These are phyloP conservation scores for Eulemur macaco DNA, from an alignment of 2,113 vertebrate genomes.

Conservation along the genomic window DNA sequence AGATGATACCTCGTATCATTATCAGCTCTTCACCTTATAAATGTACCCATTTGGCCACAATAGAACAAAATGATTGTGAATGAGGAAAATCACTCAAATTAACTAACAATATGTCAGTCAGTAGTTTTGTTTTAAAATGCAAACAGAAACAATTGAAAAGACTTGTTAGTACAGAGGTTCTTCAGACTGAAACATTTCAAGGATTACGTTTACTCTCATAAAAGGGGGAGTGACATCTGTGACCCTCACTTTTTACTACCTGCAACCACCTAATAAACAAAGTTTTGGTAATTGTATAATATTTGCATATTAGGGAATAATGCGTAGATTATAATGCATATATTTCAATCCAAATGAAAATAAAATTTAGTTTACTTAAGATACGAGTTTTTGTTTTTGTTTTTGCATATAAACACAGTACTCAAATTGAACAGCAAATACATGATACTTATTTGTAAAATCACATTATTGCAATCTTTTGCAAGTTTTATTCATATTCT, in stretches of 20 bases:
- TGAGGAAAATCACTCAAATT: slow-evolving; percentile 3
- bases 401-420: background rate
- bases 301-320: background rate
- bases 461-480: background rate
- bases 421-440: background rate
- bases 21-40: slow-evolving; percentile 28
- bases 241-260: background rate
- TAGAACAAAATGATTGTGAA: slow-evolving; percentile 11
- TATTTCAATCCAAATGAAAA: background rate
- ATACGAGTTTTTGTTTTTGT: background rate
- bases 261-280: background rate
- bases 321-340: background rate
- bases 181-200: background rate
- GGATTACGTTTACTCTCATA: background rate
- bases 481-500: slow-evolving; percentile 23
- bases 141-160: background rate
- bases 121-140: background rate
- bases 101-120: background rate
- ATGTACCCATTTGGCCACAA: slow-evolving; percentile 31
- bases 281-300: background rate
- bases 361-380: background rate
- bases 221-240: background rate
- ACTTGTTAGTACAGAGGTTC: background rate
- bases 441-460: background rate
- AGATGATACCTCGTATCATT: slow-evolving; percentile 30